Conservation (phyloP, 1,140 invertebrate species). For the Linepithema humile region DNA sequence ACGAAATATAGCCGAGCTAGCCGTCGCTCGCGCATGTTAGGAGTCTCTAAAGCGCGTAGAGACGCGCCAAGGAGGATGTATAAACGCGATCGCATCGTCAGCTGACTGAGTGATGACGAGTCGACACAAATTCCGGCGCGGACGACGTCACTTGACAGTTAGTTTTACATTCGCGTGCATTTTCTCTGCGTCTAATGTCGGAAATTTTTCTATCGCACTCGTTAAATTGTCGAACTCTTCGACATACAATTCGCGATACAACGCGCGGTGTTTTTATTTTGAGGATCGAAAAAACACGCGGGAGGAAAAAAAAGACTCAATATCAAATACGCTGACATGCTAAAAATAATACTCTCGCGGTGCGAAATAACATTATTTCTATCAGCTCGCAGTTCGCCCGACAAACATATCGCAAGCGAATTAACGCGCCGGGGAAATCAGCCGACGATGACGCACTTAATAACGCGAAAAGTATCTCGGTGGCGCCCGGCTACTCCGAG, state of each 20-base stretch:
- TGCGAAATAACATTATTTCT: neutral
- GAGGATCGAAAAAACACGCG: neutral
- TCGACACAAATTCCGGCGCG: slow-evolving; percentile 44
- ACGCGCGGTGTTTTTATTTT: neutral
- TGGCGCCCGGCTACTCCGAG: neutral
- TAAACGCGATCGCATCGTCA: slow-evolving; percentile 45
- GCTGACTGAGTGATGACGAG: slow-evolving; percentile 51
- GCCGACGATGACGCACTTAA: neutral
- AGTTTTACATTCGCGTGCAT: neutral
- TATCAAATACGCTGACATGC: neutral
- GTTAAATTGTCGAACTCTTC: too few species aligned
- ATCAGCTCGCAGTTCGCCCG: neutral
- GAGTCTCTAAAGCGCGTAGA: neutral
- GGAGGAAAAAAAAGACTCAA: neutral
- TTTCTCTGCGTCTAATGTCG: neutral
- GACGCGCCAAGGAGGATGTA: neutral
- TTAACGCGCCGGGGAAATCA: neutral
- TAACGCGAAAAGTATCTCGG: slow-evolving; percentile 12
- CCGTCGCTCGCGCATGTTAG: neutral
- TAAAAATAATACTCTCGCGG: neutral
- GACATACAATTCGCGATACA: too few species aligned
- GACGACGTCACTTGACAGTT: slow-evolving; percentile 26
- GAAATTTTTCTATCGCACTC: neutral
- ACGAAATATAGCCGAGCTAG: slow-evolving; percentile 2
- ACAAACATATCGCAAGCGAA: neutral